Evolutionary conservation across 2,888 invertebrate genomes (phyloP), one percentile per base, ranked within the genome.

Genomic region (Ferdinandea cuprea): DNA sequence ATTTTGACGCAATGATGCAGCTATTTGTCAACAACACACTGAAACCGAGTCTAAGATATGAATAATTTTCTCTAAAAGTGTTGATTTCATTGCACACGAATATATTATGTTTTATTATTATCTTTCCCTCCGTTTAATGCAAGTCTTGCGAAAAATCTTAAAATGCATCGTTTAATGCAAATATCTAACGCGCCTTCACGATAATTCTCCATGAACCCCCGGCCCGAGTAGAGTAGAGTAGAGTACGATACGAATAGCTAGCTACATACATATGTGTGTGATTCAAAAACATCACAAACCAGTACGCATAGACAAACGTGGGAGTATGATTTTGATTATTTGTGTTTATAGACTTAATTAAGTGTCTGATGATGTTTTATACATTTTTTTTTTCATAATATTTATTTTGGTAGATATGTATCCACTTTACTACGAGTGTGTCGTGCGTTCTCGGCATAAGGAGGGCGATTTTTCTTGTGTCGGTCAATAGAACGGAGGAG

Each of bases 321-420:
- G 44, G 44, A 44, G 44, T 17, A 44, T 17, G 44, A 44, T 44
- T 15, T 19, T 17, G 44, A 44, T 44, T 65, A 66, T 65, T 65
- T 65, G 56, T 71, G 65, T 50, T 76, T 66, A 73, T 61, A 73
- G 44, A 73, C 54, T 44, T 61, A 69, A 69, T 76, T 59, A 81
- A 81, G 71, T 66, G 77, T 59, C 59, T 76, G 54, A 65, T 71
- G 58, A 65, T 68, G 54, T 59, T 69, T 56, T 52, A n/a, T n/a
- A n/a, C n/a, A 17, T 54, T 37, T 52, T 77, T 65, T 46, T 68
- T 56, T 42, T 63, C 19, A 19, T 66, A 46, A 61, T 30, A 54
- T 74, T 76, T 76, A 65, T 76, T 76, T 76, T 65, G 32, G 52
- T 63, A 63, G 80, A 69, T 52, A 68, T 52, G n/a, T n/a, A n/a